These are phyloP conservation scores for Arbacia lixula DNA, from an alignment of 53 echinoderm and acorn worm species.

Conservation along the genomic window DNA sequence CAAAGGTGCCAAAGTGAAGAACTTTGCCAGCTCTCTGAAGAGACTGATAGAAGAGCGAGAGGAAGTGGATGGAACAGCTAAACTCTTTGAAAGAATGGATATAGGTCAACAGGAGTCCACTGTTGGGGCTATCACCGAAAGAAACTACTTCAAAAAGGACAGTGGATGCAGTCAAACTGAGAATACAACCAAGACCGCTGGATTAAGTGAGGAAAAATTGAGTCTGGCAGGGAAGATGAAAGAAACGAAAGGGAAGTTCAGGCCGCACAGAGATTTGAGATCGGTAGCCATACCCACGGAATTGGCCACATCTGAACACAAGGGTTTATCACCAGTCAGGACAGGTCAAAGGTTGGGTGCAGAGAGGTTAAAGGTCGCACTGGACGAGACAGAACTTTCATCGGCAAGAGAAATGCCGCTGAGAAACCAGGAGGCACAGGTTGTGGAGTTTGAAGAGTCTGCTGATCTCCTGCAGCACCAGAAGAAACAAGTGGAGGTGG, in stretches of 20 bases:
- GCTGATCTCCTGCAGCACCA: constrained; percentile 70
- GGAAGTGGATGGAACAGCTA: constrained; percentile 67
- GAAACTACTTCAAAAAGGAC: not conserved
- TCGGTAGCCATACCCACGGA: constrained; percentile 65
- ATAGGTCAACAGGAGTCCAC: constrained; percentile 26
- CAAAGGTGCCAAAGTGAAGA: constrained; percentile 74
- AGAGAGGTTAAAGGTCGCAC: not conserved
- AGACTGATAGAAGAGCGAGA: constrained; percentile 61
- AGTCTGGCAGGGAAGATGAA: not conserved
- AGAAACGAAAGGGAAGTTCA: constrained; percentile 57
- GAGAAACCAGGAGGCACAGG: constrained; percentile 53
- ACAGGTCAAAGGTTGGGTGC: not conserved
- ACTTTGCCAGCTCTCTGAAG: constrained; percentile 65
- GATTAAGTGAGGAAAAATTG: not conserved
- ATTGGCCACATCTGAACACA: constrained; percentile 26
- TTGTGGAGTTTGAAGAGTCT: constrained; percentile 71
- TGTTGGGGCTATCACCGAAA: constrained; percentile 5
- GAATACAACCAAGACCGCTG: constrained; percentile 18
- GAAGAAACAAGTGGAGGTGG: constrained; percentile 80
- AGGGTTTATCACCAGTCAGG: not conserved
- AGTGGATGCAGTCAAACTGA: no score
- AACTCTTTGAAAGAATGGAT: constrained; percentile 75
- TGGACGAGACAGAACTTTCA: constrained; percentile 50
- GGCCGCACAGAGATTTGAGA: constrained; percentile 72
- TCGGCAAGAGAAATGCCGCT: constrained; percentile 61